Conservation (phyloP, 2,797 vertebrate genomes). For the Lacerta agilis region DNA sequence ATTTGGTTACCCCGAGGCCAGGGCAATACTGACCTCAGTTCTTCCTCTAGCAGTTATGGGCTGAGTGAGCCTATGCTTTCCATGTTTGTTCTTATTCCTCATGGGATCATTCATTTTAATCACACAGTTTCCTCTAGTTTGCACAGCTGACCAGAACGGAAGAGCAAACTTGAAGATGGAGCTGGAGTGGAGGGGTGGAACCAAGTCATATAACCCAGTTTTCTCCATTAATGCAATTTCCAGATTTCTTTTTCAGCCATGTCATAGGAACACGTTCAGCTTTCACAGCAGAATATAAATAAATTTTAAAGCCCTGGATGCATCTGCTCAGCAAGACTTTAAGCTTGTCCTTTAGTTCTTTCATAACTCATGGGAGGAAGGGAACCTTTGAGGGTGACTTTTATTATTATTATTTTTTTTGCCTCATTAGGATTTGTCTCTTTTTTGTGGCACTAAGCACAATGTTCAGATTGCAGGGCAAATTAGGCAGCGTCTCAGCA, state of each 20-base stretch:
- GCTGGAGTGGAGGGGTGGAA: conserved; percentile 16
- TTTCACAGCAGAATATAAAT: background rate
- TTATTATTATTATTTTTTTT: background rate
- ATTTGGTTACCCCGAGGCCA: conserved; percentile 41
- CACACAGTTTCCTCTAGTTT: conserved; percentile 33
- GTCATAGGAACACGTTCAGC: background rate
- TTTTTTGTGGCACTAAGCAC: too few relatives aligned
- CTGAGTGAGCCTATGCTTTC: conserved; percentile 41
- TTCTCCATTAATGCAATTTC: background rate
- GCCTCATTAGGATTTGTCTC: background rate
- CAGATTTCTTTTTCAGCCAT: background rate
- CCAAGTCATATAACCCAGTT: background rate
- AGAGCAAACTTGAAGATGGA: conserved; percentile 5
- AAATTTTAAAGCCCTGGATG: too few relatives aligned
- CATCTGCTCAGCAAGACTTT: background rate
- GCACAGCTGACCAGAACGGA: conserved; percentile 30
- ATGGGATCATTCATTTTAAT: conserved; percentile 41
- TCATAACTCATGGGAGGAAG: background rate
- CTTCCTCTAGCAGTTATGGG: conserved; percentile 47
- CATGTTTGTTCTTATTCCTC: conserved; percentile 45
- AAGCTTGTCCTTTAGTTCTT: background rate
- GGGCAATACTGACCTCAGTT: conserved; percentile 25
- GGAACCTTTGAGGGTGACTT: background rate
- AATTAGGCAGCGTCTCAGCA: background rate
- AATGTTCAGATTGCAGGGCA: background rate